Base-by-base conservation (phyloP, 2,797 vertebrate genomes). In the Sciurus vulgaris region DNA sequence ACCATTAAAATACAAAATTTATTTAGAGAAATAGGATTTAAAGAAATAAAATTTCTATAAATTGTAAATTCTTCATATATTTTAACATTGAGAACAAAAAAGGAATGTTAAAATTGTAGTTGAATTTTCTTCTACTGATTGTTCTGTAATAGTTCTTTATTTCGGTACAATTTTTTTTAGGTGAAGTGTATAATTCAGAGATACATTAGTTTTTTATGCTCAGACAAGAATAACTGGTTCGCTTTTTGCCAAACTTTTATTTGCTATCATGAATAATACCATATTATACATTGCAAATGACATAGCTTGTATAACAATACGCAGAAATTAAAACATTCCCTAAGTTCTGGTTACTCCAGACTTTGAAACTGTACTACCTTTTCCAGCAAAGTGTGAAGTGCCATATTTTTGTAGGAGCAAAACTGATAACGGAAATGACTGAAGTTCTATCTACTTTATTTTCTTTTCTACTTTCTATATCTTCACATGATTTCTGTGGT, bases 51-150 rank as follows among this genome's bases (percentile, higher is more conserved):
- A 61, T 1, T 73, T 88, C 91, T 77, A 18, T 69, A 18, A 74
- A 63, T 20, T 18, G 8, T 85, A 89, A 87, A 0, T 72, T 59
- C n/a, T 38, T 8, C 26, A 33, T 28, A 24, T 63, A 73, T 30
- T 85, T 85, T 86, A 74, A 73, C 51, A 78, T 17, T 70, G 30
- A 94, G 59, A 73, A 59, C 28, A 74, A 91, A 72, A 79, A 81
- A 33, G 18, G 11, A 65, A 74, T 61, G 47, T 73, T 78, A 78
- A 11, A 95, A 8, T 59, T 33, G 22, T 73, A 79, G 30, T 44
- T 67, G 11, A 85, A 47, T 10, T 76, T 26, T 86, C 15, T 81
- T 49, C 54, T 1, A 30, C 9, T 79, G 69, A 69, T 22, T 63
- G 3, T 5, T 8, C 90, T 88, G 5, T 20, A 76, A 41, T 44